phyloP scores from a whole-genome alignment of 2,888 invertebrate genomes.

The Parelbella ahira region DNA sequence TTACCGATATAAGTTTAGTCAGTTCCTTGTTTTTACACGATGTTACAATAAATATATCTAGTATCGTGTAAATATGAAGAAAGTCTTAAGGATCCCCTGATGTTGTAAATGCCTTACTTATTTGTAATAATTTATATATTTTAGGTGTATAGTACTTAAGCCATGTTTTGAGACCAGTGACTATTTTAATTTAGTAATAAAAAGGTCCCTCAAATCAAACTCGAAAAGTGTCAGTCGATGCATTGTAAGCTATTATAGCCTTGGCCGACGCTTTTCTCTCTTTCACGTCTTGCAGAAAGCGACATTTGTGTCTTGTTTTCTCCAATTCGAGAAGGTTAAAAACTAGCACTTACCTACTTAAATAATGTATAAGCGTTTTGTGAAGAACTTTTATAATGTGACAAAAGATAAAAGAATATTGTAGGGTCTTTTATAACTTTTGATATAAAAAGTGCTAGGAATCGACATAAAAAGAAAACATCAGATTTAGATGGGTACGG shows the following conservation, averaged over 20 bases:
- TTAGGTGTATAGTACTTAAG: conserved; percentile 81
- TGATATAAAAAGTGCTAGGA: conserved; percentile 77
- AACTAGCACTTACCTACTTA: conserved; percentile 68
- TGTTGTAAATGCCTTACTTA: conserved; percentile 81
- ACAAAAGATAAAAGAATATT: conserved; percentile 53
- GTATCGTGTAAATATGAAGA: conserved; percentile 75
- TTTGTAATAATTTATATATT: conserved; percentile 81
- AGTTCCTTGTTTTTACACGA: conserved; percentile 76
- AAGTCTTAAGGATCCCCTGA: conserved; percentile 73
- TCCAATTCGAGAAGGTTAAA: conserved; percentile 56
- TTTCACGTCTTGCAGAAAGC: conserved; percentile 68
- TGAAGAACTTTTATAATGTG: conserved; percentile 68
- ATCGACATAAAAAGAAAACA: conserved; percentile 44
- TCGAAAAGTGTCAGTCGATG: conserved; percentile 66
- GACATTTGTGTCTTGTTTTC: conserved; percentile 68
- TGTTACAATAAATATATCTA: conserved; percentile 61
- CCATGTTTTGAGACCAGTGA: conserved; percentile 81
- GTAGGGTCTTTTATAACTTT: conserved; percentile 77
- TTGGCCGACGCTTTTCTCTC: conserved; percentile 65
- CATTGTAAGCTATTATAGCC: conserved; percentile 39
- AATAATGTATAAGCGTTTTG: conserved; percentile 64
- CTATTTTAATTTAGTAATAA: conserved; percentile 77
- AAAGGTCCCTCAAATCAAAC: conserved; percentile 52
- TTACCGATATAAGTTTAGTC: conserved; percentile 79
- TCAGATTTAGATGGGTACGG: conserved; percentile 72